phyloP scores from a whole-genome alignment of 64 coral and sea anemone genomes.

The Porites australiensis region DNA sequence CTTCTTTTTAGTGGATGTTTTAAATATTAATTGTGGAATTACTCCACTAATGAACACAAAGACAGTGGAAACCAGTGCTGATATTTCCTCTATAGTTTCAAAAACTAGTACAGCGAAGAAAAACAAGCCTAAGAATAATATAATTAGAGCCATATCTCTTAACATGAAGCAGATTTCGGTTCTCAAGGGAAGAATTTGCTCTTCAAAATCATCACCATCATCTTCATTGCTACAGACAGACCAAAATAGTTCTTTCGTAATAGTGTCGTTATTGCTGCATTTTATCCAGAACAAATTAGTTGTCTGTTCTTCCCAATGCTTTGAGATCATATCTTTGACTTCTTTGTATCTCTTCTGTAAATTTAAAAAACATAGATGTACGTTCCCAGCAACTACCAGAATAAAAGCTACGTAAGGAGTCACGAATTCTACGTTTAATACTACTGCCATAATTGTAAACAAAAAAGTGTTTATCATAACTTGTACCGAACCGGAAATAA shows the following conservation, averaged over 20 bases:
- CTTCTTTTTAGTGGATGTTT: not conserved
- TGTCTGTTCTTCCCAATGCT: not conserved
- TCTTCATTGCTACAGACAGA: not conserved
- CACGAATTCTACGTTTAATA: not conserved
- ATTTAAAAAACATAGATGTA: conserved; percentile 21
- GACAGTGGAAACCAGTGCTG: not conserved
- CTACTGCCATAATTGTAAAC: not conserved
- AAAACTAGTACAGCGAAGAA: not conserved
- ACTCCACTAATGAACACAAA: not conserved
- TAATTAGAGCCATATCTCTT: not conserved
- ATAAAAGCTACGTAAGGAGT: not conserved
- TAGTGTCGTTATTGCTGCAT: not conserved
- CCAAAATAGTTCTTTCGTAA: conserved; percentile 2
- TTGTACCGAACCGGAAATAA: not conserved
- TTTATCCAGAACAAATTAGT: not conserved
- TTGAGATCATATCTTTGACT: conserved; percentile 2
- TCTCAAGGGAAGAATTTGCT: not conserved
- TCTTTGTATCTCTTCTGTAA: conserved; percentile 14
- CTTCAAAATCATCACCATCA: not conserved
- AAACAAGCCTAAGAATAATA: not conserved
- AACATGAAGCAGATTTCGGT: conserved; percentile 21
- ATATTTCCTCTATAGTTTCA: not conserved
- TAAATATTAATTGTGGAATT: not conserved
- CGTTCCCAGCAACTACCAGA: not conserved
- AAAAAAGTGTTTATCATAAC: not conserved